These are phyloP conservation scores for Triplophysa tibetana DNA, from an alignment of 2,113 vertebrate genomes.

Conservation along the genomic window DNA sequence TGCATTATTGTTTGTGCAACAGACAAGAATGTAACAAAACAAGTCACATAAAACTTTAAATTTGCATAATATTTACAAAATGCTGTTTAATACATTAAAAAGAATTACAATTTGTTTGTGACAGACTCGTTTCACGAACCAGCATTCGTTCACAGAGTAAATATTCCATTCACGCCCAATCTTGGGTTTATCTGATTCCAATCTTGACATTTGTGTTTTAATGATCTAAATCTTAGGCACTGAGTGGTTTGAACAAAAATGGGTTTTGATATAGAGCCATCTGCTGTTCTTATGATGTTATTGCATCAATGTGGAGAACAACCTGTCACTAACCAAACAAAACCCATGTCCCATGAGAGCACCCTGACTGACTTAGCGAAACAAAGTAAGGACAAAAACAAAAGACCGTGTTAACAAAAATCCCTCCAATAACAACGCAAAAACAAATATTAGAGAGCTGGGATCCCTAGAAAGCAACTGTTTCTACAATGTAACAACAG, in stretches of 20 bases:
- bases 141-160: background rate
- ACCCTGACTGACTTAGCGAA: background rate
- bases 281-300: constrained; percentile 29
- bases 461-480: background rate
- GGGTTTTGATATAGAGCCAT: constrained; percentile 30
- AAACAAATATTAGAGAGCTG: background rate
- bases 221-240: background rate
- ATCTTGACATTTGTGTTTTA: constrained; percentile 20
- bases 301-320: constrained; percentile 21
- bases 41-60: background rate
- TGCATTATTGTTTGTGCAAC: background rate
- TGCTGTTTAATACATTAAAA: background rate
- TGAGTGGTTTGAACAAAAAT: background rate
- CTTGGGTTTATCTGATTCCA: constrained; percentile 22
- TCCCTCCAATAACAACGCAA: background rate
- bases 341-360: too few species aligned
- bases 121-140: background rate
- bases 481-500: background rate
- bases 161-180: constrained; percentile 9
- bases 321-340: background rate
- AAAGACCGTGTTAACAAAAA: background rate
- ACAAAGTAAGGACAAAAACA: background rate
- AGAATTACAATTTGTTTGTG: background rate
- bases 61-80: background rate
- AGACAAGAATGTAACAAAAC: background rate